Percentiles rank a stretch among this genome's conserved stretches.
These are phyloP conservation scores for Heliconius aoede DNA, from an alignment of 2,888 invertebrate genomes.

Conservation along the genomic window DNA sequence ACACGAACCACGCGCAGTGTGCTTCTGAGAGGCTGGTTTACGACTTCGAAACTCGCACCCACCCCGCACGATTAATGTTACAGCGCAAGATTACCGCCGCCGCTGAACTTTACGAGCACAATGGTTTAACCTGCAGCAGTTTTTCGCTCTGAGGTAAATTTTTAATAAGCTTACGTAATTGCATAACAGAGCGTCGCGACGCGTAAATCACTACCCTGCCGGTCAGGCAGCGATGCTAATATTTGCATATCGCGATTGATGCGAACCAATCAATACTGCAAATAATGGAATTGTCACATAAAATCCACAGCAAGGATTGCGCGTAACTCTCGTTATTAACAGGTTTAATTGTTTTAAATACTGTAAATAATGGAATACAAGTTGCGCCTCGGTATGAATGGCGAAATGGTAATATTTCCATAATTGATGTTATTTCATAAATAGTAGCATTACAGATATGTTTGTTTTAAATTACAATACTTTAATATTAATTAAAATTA, in stretches of 20 bases:
- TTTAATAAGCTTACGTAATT: constrained; percentile 81
- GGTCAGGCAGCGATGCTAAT: constrained; percentile 75
- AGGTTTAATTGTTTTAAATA: constrained; percentile 54
- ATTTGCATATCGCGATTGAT: constrained; percentile 83
- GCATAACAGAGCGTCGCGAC: constrained; percentile 75
- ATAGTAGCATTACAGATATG: constrained; percentile 35
- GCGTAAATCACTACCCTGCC: constrained; percentile 71
- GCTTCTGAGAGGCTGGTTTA: constrained; percentile 44
- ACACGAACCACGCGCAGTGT: constrained; percentile 48
- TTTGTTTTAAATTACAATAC: constrained; percentile 13
- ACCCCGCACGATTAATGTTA: constrained; percentile 42
- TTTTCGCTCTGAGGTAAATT: constrained; percentile 61
- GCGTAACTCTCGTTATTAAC: constrained; percentile 55
- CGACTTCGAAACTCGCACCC: constrained; percentile 42
- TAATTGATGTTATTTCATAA: constrained; percentile 34
- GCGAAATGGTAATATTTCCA: constrained; percentile 33
- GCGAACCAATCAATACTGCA: constrained; percentile 81
- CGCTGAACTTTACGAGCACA: constrained; percentile 35
- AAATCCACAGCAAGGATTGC: constrained; percentile 72
- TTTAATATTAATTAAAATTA: constrained; percentile 18
- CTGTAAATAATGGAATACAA: constrained; percentile 45
- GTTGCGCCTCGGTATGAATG: constrained; percentile 40
- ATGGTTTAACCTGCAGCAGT: constrained; percentile 39
- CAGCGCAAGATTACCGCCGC: constrained; percentile 39
- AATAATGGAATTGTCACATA: constrained; percentile 79